Conservation (phyloP, 2,888 invertebrate genomes). For the Epirrita christyi region DNA sequence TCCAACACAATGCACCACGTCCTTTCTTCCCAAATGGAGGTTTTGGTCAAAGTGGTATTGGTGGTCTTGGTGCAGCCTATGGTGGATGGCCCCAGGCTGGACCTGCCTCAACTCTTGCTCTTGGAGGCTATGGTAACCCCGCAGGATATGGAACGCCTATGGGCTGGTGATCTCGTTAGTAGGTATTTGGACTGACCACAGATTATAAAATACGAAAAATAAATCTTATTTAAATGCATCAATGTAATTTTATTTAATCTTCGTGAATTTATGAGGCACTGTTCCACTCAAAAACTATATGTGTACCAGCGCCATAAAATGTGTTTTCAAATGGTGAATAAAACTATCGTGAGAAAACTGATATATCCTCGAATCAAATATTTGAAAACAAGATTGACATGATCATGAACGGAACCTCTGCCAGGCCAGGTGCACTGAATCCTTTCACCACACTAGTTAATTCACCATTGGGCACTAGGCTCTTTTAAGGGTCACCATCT, state of each 20-base stretch:
- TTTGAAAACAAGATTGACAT: too few relatives aligned
- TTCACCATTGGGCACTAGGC: too few relatives aligned
- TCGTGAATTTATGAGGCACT: background rate
- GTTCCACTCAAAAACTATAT: too few relatives aligned
- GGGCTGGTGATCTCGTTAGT: slow-evolving; percentile 37
- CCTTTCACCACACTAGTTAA: too few relatives aligned
- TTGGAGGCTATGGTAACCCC: slow-evolving; percentile 27
- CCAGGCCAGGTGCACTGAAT: too few relatives aligned
- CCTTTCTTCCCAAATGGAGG: slow-evolving; percentile 27
- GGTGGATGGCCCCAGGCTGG: slow-evolving; percentile 33
- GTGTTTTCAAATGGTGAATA: too few relatives aligned
- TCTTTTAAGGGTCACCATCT: too few relatives aligned
- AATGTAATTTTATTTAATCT: background rate
- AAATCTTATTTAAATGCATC: background rate
- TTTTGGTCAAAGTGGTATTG: slow-evolving; percentile 23
- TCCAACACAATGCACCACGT: slow-evolving; percentile 38
- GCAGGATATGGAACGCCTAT: slow-evolving; percentile 30
- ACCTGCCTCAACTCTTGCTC: slow-evolving; percentile 29
- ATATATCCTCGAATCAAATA: too few relatives aligned
- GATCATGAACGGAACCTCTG: too few relatives aligned
- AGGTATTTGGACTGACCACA: slow-evolving; percentile 30
- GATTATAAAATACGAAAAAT: slow-evolving; percentile 14
- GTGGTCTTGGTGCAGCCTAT: slow-evolving; percentile 25
- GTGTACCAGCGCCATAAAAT: too few relatives aligned
- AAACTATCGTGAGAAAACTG: too few relatives aligned